Conservation (phyloP, 2,888 invertebrate species). For the Conistra vaccinii region DNA sequence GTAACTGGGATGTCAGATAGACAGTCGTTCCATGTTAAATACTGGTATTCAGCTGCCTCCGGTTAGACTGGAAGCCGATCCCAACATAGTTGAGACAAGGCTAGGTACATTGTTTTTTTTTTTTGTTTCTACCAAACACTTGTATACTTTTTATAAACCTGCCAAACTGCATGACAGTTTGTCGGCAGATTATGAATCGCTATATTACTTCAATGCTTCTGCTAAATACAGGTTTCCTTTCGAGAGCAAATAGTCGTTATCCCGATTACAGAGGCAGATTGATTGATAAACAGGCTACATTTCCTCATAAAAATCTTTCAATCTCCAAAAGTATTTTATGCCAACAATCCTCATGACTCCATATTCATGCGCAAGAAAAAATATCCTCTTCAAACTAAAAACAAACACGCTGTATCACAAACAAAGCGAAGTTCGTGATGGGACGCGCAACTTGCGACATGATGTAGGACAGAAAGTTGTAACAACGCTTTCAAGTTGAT, state of each 20-base stretch:
- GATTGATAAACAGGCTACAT: background rate
- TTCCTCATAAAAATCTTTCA: background rate
- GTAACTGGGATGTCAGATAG: background rate
- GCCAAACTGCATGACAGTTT: too few species aligned
- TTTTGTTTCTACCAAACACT: too few species aligned
- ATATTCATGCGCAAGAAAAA: slow-evolving; percentile 47
- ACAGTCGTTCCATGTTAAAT: background rate
- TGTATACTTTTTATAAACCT: too few species aligned
- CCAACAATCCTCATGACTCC: slow-evolving; percentile 23
- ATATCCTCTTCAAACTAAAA: slow-evolving; percentile 60
- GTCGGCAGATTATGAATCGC: too few species aligned
- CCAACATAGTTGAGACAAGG: background rate
- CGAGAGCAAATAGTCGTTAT: too few species aligned
- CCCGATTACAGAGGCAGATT: background rate
- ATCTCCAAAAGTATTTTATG: slow-evolving; percentile 24
- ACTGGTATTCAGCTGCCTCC: background rate
- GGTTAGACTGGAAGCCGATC: background rate
- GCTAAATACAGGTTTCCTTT: too few species aligned
- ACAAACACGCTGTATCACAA: slow-evolving; percentile 69
- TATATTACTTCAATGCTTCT: too few species aligned
- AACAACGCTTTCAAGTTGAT: slow-evolving; percentile 82
- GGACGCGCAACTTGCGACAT: slow-evolving; percentile 57
- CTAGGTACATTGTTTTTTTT: background rate
- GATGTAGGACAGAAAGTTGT: slow-evolving; percentile 58
- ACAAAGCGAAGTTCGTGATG: slow-evolving; percentile 66